Evolutionary conservation across 2,113 vertebrate species (phyloP).

Genomic region (Gyps fulvus): DNA sequence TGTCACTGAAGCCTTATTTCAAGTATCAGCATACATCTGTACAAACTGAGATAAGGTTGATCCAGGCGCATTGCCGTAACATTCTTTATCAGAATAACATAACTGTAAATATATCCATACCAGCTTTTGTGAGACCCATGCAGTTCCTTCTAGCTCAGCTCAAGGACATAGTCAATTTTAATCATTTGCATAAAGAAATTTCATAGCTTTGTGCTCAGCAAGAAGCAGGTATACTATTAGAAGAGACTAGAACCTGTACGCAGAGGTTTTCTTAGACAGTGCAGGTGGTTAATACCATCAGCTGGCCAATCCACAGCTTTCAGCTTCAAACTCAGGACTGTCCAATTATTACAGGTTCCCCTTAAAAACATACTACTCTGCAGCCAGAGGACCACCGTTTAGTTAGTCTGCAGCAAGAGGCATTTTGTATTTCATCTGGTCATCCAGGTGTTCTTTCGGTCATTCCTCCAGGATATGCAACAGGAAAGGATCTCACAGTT

Average conservation of each 20-base stretch:
- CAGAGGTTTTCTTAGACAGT: background rate
- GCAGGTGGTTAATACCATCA: background rate
- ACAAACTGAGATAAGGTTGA: background rate
- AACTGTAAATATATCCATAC: background rate
- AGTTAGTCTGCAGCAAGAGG: background rate
- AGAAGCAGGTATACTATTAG: background rate
- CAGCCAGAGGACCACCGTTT: background rate
- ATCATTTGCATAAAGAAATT: background rate
- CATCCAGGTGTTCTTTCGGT: background rate
- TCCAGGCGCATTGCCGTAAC: rapidly evolving
- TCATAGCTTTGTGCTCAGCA: background rate
- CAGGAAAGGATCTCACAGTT: background rate
- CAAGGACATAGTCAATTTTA: background rate
- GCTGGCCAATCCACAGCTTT: background rate
- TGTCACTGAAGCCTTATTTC: background rate
- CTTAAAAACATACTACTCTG: background rate
- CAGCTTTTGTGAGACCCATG: background rate
- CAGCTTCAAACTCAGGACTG: background rate
- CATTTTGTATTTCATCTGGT: background rate
- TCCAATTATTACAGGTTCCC: background rate
- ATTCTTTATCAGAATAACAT: background rate
- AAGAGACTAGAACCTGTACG: background rate
- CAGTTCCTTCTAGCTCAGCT: background rate
- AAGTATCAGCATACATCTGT: background rate
- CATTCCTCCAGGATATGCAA: background rate